Conservation (phyloP, 1,140 invertebrate species). For the Papilio aristodemus region DNA sequence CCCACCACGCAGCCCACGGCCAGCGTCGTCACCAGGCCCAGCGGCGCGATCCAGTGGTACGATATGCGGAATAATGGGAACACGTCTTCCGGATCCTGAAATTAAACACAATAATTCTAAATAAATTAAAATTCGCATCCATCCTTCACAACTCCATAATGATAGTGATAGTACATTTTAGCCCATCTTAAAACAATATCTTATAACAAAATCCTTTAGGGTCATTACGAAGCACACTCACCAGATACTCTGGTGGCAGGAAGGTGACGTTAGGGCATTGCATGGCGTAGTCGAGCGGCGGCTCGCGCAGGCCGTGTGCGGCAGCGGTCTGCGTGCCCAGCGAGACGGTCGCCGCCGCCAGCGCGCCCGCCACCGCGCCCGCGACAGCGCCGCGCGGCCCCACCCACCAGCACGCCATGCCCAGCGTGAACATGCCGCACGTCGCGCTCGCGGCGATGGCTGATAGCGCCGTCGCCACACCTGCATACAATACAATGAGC, state of each 20-base stretch:
- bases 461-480: constrained; percentile 87
- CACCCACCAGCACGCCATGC: constrained; percentile 91
- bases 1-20: constrained; percentile 64
- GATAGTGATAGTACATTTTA: no score
- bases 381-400: constrained; percentile 84
- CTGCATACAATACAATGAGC: constrained; percentile 78
- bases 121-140: no score
- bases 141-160: no score
- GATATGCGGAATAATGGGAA: constrained; percentile 87
- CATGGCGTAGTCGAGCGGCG: constrained; percentile 46
- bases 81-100: constrained; percentile 73
- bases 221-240: constrained; percentile 36
- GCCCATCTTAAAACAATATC: no score
- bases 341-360: constrained; percentile 81
- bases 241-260: constrained; percentile 31
- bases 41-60: constrained; percentile 89
- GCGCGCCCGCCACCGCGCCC: constrained; percentile 81
- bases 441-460: constrained; percentile 92
- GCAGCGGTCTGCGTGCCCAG: constrained; percentile 79
- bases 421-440: constrained; percentile 91
- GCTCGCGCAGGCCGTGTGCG: constrained; percentile 53
- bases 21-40: constrained; percentile 70
- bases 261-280: constrained; percentile 55
- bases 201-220: no score
- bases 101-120: not conserved